phyloP scores from a whole-genome alignment of 1,140 invertebrate species.

The Zaprionus vittiger region DNA sequence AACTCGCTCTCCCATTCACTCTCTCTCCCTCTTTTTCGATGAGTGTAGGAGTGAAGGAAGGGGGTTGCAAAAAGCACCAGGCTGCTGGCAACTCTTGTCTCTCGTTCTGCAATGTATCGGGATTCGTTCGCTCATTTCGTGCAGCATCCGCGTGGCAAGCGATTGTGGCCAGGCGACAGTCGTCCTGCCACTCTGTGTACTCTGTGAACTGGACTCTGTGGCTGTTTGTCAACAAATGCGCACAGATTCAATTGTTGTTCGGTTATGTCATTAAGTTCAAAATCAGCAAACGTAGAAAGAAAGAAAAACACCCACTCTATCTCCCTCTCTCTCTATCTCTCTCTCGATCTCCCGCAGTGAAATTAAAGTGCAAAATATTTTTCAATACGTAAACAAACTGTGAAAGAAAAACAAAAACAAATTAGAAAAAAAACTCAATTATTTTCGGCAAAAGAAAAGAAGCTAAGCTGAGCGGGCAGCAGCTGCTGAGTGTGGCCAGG shows the following conservation, averaged over 20 bases:
- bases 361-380: conserved; percentile 5
- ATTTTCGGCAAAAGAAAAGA: neutral
- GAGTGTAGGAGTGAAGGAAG: neutral
- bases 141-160: conserved; percentile 52
- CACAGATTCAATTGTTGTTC: conserved; percentile 45
- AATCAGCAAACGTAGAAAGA: neutral
- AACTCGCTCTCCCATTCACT: conserved; percentile 12
- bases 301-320: neutral
- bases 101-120: neutral
- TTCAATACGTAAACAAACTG: conserved; percentile 26
- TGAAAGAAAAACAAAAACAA: neutral
- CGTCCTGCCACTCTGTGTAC: conserved; percentile 10
- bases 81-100: neutral
- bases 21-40: conserved; percentile 8
- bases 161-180: conserved; percentile 9
- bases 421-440: neutral
- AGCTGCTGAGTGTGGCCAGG: conserved; percentile 5
- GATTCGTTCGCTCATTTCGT: conserved; percentile 33
- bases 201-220: neutral
- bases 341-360: conserved; percentile 9
- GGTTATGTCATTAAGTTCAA: conserved; percentile 46
- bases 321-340: neutral
- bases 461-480: neutral
- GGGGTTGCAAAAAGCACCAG: conserved; percentile 21
- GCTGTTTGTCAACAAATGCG: conserved; percentile 58